Percentiles rank a stretch among this genome's conserved stretches.
phyloP scores from a whole-genome alignment of 2,888 invertebrate species.

The Tachina lurida region DNA sequence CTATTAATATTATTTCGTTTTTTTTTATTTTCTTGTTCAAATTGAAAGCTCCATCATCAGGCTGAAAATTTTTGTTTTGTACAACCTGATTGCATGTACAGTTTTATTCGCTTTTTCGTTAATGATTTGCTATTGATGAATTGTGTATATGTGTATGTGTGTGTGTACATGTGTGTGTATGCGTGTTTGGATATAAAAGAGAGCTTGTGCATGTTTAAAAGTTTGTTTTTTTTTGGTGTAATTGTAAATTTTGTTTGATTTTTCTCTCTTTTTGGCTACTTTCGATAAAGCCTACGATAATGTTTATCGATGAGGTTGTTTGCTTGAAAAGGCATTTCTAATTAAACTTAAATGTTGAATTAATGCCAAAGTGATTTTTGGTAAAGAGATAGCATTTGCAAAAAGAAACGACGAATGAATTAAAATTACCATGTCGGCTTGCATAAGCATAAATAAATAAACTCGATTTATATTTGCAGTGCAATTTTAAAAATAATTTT shows the following conservation, averaged over 20 bases:
- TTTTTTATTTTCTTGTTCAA: slow-evolving; percentile 27
- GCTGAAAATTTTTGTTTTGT: slow-evolving; percentile 8
- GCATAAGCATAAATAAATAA: too few species aligned
- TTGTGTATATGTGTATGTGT: background rate
- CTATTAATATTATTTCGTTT: slow-evolving; percentile 7
- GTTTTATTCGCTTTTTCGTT: slow-evolving; percentile 30
- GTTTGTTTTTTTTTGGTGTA: background rate
- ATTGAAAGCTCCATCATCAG: slow-evolving; percentile 26
- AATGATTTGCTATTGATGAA: slow-evolving; percentile 62
- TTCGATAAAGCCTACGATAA: slow-evolving; percentile 64
- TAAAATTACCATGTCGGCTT: background rate
- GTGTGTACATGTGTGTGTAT: background rate
- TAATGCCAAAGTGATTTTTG: slow-evolving; percentile 50
- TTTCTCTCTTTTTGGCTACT: slow-evolving; percentile 29
- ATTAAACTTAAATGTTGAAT: slow-evolving; percentile 60
- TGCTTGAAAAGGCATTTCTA: slow-evolving; percentile 66
- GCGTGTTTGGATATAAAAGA: background rate
- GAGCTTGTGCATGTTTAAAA: background rate
- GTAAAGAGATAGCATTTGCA: slow-evolving; percentile 41
- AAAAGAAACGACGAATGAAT: background rate
- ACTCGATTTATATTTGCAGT: too few species aligned
- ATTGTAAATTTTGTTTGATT: slow-evolving; percentile 31
- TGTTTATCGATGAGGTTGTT: slow-evolving; percentile 64
- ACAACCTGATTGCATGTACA: slow-evolving; percentile 49
- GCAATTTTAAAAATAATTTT: too few species aligned